A percentile compares a stretch with the other conserved stretches of the same genome.
Conservation (phyloP, 2,888 invertebrate species). For the Dusona sp. region DNA sequence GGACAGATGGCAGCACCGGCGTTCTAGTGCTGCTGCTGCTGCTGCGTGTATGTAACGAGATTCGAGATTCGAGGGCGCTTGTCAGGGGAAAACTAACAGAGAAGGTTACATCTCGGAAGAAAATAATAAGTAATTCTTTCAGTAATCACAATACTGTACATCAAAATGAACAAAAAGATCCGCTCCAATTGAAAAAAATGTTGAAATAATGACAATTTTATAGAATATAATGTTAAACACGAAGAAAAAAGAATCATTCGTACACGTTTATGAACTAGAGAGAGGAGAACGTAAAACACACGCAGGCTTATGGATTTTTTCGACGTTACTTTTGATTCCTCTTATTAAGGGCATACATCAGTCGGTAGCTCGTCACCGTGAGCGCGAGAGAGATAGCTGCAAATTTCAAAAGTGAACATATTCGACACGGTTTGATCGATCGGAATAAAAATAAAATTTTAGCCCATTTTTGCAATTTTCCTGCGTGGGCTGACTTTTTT, state of each 20-base stretch:
- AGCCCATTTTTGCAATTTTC: too few species aligned
- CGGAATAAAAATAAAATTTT: too few species aligned
- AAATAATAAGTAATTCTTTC: not conserved
- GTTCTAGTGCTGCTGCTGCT: slow-evolving; percentile 10
- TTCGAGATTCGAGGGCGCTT: not conserved
- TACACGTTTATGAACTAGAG: not conserved
- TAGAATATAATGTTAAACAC: not conserved
- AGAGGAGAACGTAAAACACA: not conserved
- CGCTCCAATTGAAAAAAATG: not conserved
- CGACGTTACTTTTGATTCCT: not conserved
- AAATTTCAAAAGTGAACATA: too few species aligned
- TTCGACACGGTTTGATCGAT: too few species aligned
- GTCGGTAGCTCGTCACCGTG: too few species aligned
- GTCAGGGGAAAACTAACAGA: not conserved
- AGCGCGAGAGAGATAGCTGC: too few species aligned
- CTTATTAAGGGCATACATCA: too few species aligned
- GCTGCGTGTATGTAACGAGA: not conserved
- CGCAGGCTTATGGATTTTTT: not conserved
- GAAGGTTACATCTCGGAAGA: slow-evolving; percentile 3
- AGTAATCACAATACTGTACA: not conserved
- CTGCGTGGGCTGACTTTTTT: too few species aligned
- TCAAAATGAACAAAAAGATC: not conserved
- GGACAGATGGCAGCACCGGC: slow-evolving; percentile 22
- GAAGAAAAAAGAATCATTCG: not conserved
- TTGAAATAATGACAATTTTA: not conserved